A percentile compares a stretch with the other conserved stretches of the same genome.
phyloP scores from a whole-genome alignment of 2,797 vertebrate genomes.

The Caiman crocodilus region DNA sequence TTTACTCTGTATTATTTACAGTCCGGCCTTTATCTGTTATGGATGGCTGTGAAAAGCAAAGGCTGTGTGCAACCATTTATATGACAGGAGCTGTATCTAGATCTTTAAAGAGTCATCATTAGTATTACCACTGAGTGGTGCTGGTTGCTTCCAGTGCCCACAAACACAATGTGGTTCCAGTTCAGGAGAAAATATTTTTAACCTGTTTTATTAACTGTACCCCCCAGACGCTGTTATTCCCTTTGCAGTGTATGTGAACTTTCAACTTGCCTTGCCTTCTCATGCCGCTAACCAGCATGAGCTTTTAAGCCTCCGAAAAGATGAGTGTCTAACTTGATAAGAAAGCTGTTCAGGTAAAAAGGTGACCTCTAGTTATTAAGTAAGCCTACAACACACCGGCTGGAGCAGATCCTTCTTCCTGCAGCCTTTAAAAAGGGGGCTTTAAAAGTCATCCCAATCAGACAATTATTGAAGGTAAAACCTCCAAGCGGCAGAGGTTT shows the following conservation, averaged over 20 bases:
- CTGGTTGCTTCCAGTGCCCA: slow-evolving; percentile 24
- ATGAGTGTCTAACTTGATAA: slow-evolving; percentile 8
- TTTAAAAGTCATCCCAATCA: slow-evolving; percentile 18
- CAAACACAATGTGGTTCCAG: slow-evolving; percentile 15
- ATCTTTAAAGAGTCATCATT: slow-evolving; percentile 13
- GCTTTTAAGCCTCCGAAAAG: slow-evolving; percentile 15
- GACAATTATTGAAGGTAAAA: slow-evolving; percentile 10
- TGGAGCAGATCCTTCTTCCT: slow-evolving; percentile 1
- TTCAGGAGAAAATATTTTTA: not conserved
- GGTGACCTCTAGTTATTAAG: slow-evolving; percentile 49
- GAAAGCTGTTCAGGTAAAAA: slow-evolving; percentile 10
- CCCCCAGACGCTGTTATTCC: not conserved
- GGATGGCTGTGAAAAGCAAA: not conserved
- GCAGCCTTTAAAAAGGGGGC: not conserved
- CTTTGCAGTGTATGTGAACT: slow-evolving; percentile 14
- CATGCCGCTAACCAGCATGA: not conserved
- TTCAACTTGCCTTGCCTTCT: slow-evolving; percentile 10
- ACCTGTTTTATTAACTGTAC: not conserved
- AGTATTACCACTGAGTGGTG: slow-evolving; percentile 40
- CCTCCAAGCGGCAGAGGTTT: slow-evolving; percentile 28
- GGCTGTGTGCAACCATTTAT: not conserved
- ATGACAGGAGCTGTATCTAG: not conserved
- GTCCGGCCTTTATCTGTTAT: not conserved
- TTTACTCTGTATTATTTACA: not conserved
- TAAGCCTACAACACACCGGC: not conserved